phyloP scores from a whole-genome alignment of 2,888 invertebrate species.

The Synanthedon tipuliformis region DNA sequence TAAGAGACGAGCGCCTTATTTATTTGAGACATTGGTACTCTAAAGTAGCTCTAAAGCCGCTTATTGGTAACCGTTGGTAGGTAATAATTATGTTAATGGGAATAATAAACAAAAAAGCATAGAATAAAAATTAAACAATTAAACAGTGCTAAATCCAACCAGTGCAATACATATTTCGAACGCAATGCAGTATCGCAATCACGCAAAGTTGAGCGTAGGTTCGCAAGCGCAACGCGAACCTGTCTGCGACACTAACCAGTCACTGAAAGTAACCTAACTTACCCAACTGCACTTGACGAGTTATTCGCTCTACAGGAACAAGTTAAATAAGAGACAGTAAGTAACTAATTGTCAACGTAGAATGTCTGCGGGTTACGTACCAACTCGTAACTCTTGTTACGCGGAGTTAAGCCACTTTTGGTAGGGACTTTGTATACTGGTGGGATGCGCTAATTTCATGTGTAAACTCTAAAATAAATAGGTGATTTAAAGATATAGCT shows the following conservation, averaged over 20 bases:
- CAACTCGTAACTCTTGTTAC: neutral
- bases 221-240: constrained; percentile 1
- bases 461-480: neutral
- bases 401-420: neutral
- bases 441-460: neutral
- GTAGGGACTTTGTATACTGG: neutral
- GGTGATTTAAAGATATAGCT: too few species aligned
- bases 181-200: neutral
- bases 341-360: constrained; percentile 16
- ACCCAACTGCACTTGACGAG: constrained; percentile 18
- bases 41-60: too few species aligned
- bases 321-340: constrained; percentile 32
- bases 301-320: constrained; percentile 24
- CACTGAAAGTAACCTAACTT: constrained; percentile 31
- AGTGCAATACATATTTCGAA: too few species aligned
- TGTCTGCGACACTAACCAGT: constrained; percentile 22
- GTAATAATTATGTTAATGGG: neutral
- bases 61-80: too few species aligned
- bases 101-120: constrained; percentile 1
- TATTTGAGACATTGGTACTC: too few species aligned
- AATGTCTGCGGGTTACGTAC: neutral
- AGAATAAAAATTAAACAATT: constrained; percentile 1
- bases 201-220: constrained; percentile 1
- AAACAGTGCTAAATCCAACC: too few species aligned
- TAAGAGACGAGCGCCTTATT: too few species aligned